These are phyloP conservation scores for Abramis brama DNA, from an alignment of 2,113 vertebrate species.

Conservation along the genomic window DNA sequence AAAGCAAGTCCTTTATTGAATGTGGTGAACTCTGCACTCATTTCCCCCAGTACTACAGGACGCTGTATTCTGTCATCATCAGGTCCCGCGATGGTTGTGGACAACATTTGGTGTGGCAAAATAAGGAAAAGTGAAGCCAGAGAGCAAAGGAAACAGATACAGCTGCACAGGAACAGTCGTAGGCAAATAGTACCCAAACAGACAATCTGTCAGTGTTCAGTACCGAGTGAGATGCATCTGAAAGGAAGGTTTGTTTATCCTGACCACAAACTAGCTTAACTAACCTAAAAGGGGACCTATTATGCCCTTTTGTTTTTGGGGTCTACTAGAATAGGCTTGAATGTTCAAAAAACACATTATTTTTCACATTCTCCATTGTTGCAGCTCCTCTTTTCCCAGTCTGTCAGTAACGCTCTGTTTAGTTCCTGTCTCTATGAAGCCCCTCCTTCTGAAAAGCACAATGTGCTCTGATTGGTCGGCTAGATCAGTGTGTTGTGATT, in stretches of 20 bases:
- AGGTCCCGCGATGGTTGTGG: not conserved
- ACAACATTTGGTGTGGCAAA: slow-evolving; percentile 14
- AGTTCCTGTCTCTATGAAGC: too few species aligned
- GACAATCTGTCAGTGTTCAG: not conserved
- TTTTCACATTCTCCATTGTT: too few species aligned
- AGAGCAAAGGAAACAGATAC: slow-evolving; percentile 72
- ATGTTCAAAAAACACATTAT: too few species aligned
- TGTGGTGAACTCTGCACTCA: not conserved
- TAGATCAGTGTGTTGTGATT: too few species aligned
- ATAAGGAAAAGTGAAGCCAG: slow-evolving; percentile 54
- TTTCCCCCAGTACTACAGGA: not conserved
- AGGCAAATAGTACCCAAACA: not conserved
- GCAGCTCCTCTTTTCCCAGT: too few species aligned
- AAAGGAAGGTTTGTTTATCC: not conserved
- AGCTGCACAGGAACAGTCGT: slow-evolving; percentile 63
- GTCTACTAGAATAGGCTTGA: too few species aligned
- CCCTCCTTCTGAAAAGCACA: too few species aligned
- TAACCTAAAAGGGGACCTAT: too few species aligned
- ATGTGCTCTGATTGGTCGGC: too few species aligned
- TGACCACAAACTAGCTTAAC: not conserved
- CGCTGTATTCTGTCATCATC: slow-evolving; percentile 17
- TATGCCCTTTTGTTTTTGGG: too few species aligned
- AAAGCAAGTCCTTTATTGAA: not conserved
- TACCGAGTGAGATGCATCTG: not conserved
- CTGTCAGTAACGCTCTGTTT: too few species aligned